Conservation (phyloP, 2,888 invertebrate genomes). For the Phasia obesa region DNA sequence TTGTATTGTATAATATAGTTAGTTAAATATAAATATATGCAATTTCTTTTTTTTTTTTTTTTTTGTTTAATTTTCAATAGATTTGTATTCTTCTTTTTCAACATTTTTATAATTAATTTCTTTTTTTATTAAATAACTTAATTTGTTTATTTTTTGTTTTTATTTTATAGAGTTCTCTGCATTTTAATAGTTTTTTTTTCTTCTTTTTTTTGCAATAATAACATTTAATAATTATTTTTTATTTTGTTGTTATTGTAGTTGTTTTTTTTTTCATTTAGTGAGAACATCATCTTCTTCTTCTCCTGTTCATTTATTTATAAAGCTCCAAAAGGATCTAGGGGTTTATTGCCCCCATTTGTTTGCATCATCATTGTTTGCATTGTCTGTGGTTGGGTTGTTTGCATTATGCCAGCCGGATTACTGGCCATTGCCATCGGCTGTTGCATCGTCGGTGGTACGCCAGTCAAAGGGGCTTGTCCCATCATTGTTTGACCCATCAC, state of each 20-base stretch:
- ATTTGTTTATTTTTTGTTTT: constrained; percentile 15
- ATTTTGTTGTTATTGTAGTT: constrained; percentile 39
- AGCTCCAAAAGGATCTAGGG: constrained; percentile 84
- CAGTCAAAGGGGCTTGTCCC: constrained; percentile 82
- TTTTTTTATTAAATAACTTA: background rate
- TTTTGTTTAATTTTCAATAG: constrained; percentile 30
- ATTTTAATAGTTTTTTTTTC: constrained; percentile 31
- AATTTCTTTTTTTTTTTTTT: constrained; percentile 35
- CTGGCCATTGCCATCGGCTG: constrained; percentile 77
- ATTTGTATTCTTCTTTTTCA: constrained; percentile 54
- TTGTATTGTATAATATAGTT: constrained; percentile 52
- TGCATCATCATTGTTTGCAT: constrained; percentile 76
- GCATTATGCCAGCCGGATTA: constrained; percentile 79
- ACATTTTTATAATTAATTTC: constrained; percentile 51
- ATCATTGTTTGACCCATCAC: constrained; percentile 82
- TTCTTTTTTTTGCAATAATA: constrained; percentile 20
- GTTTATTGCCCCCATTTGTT: constrained; percentile 81
- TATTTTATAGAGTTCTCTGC: constrained; percentile 54
- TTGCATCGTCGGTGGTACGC: constrained; percentile 79
- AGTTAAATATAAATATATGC: constrained; percentile 68
- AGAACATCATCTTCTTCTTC: no score
- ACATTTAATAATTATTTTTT: constrained; percentile 32
- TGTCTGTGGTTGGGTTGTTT: constrained; percentile 74
- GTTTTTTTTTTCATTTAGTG: constrained; percentile 41
- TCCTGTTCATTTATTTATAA: constrained; percentile 78